Evolutionary conservation across 1,140 invertebrate species (phyloP).

Genomic region (Scylla paramamosain): DNA sequence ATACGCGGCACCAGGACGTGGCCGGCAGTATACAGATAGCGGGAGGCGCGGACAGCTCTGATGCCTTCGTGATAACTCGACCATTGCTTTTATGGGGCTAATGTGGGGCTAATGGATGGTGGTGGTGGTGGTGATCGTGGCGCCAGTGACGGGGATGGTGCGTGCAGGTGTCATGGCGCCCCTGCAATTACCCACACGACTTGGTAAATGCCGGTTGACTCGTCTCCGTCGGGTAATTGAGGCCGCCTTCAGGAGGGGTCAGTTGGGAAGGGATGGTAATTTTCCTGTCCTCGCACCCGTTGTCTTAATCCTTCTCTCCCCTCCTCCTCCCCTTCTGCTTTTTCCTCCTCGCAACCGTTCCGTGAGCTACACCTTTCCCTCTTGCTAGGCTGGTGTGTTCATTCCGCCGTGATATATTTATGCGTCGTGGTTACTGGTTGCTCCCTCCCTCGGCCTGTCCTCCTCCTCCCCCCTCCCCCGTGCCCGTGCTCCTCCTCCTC

Average conservation of each 20-base stretch:
- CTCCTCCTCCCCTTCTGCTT: background rate
- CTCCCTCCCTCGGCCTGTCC: background rate
- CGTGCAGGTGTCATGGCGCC: background rate
- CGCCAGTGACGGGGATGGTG: background rate
- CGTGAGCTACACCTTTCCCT: background rate
- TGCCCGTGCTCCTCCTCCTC: background rate
- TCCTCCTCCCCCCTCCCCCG: background rate
- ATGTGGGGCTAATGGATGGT: background rate
- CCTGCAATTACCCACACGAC: background rate
- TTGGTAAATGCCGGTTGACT: background rate
- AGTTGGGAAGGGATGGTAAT: background rate
- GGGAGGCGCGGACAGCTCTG: background rate
- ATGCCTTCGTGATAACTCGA: background rate
- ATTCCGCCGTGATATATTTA: background rate
- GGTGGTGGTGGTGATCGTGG: background rate
- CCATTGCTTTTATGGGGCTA: background rate
- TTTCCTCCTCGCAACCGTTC: background rate
- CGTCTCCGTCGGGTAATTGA: background rate
- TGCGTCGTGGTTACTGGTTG: background rate
- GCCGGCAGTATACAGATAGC: too few species aligned
- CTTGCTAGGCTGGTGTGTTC: background rate
- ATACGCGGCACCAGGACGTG: too few species aligned
- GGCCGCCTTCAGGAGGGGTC: background rate
- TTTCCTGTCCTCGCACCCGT: background rate
- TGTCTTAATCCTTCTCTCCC: background rate